These are phyloP conservation scores for Actinia equina DNA, from an alignment of 64 coral and sea anemone genomes.

Conservation along the genomic window DNA sequence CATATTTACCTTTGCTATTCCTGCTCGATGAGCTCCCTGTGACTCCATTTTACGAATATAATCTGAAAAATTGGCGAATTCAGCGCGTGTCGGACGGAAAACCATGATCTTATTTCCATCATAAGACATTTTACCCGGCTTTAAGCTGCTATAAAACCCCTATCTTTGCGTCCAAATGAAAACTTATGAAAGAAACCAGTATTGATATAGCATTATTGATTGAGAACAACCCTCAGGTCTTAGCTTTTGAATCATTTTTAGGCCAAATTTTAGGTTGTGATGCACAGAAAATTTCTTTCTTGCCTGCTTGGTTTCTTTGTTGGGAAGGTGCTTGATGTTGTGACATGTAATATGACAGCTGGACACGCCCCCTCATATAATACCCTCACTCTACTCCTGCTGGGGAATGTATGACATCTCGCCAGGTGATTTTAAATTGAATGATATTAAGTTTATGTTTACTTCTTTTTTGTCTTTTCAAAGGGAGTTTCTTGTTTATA, in stretches of 20 bases:
- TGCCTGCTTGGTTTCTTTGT: background rate
- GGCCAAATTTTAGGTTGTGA: background rate
- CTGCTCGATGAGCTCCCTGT: slow-evolving; percentile 81
- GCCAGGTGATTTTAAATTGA: background rate
- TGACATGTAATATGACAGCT: background rate
- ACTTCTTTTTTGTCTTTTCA: background rate
- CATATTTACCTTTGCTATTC: slow-evolving; percentile 81
- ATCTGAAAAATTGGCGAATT: slow-evolving; percentile 85
- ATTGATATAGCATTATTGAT: background rate
- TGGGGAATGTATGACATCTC: background rate
- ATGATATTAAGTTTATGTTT: background rate
- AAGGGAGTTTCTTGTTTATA: background rate
- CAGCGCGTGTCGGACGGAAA: slow-evolving; percentile 86
- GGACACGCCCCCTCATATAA: background rate
- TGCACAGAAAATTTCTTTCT: slow-evolving; percentile 12
- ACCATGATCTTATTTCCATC: slow-evolving; percentile 84
- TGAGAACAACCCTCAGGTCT: background rate
- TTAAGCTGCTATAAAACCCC: background rate
- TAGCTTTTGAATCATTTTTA: background rate
- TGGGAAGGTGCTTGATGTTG: background rate
- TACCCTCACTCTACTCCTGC: background rate
- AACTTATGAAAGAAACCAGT: slow-evolving; percentile 20
- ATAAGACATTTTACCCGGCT: background rate
- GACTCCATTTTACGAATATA: slow-evolving; percentile 97
- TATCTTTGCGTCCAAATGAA: background rate